These are phyloP conservation scores for Poecilia wingei DNA, from an alignment of 2,797 vertebrate genomes.

Conservation along the genomic window DNA sequence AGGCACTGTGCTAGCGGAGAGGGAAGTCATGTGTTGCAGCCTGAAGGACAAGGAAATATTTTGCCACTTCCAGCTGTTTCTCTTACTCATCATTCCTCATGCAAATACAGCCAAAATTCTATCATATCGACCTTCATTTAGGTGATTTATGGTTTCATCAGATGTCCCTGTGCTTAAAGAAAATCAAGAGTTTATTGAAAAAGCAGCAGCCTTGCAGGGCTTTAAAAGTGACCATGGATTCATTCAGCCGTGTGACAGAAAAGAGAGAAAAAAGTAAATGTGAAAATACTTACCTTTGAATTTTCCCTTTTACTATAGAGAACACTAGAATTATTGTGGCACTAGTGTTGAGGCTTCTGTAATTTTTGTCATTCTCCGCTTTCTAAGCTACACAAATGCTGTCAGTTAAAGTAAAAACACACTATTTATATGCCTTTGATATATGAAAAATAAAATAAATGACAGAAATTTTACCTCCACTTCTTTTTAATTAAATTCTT, in stretches of 20 bases:
- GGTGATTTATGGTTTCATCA: neutral
- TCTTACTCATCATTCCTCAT: neutral
- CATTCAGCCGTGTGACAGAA: neutral
- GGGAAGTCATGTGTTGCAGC: neutral
- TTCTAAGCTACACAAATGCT: neutral
- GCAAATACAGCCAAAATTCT: neutral
- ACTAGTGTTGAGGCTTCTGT: neutral
- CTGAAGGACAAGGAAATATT: neutral
- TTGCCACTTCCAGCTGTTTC: neutral
- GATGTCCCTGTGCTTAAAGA: neutral
- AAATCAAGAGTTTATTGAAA: neutral
- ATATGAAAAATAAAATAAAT: neutral
- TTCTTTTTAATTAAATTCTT: neutral
- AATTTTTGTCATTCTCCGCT: neutral
- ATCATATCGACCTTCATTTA: neutral
- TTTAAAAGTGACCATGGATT: slow-evolving; percentile 1
- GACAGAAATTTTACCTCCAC: neutral
- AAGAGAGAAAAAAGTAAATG: neutral
- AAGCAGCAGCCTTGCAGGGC: neutral
- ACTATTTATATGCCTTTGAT: neutral
- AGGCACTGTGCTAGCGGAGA: neutral
- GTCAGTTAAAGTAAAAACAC: neutral
- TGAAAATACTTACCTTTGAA: neutral
- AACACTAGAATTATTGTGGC: neutral
- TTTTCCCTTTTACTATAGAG: neutral